Evolutionary conservation across 2,113 vertebrate species (phyloP).

Genomic region (Bujurquina vittata): DNA sequence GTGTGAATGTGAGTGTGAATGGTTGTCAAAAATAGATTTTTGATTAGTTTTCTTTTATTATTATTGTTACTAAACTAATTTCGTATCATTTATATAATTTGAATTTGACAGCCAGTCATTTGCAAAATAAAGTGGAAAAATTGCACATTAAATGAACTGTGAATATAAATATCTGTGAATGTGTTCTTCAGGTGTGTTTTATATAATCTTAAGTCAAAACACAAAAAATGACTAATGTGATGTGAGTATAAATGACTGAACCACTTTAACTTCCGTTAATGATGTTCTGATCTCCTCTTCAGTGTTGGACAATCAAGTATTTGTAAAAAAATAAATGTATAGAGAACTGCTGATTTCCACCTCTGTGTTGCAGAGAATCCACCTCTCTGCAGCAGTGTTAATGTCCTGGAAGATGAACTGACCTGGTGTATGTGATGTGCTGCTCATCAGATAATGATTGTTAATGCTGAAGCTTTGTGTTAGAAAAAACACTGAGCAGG

Average conservation of each 20-base stretch:
- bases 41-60: too few species aligned
- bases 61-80: too few species aligned
- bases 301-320: background rate
- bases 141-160: background rate
- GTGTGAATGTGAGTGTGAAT: too few species aligned
- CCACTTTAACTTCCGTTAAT: background rate
- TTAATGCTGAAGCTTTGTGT: background rate
- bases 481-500: background rate
- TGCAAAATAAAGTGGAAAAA: background rate
- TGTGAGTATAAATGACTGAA: background rate
- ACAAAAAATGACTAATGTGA: background rate
- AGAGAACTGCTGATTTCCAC: background rate
- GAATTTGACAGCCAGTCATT: background rate
- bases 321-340: background rate
- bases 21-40: too few species aligned
- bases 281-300: background rate
- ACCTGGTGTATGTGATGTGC: background rate
- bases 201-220: background rate
- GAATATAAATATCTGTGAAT: background rate
- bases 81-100: background rate
- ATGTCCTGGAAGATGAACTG: background rate
- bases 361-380: background rate
- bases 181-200: background rate
- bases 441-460: background rate
- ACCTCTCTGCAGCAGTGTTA: background rate